phyloP scores from a whole-genome alignment of 2,888 invertebrate genomes.

The Eristalinus aeneus region DNA sequence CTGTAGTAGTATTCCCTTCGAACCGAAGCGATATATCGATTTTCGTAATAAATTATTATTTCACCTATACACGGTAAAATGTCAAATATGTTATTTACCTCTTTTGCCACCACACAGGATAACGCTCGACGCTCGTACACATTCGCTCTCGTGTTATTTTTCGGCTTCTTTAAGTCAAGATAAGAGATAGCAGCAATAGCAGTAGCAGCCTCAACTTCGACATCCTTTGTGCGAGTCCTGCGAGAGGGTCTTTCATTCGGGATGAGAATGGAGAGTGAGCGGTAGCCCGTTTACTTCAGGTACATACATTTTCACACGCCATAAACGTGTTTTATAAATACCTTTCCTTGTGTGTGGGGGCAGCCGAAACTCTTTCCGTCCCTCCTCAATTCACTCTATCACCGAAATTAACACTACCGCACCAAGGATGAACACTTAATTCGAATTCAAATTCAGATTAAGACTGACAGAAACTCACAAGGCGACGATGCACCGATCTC shows the following conservation, averaged over 20 bases:
- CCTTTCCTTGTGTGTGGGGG: conserved; percentile 40
- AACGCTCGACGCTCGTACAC: conserved; percentile 37
- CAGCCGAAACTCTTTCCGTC: conserved; percentile 54
- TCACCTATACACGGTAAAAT: conserved; percentile 64
- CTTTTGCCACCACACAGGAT: conserved; percentile 55
- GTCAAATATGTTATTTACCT: conserved; percentile 70
- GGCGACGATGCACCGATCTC: background rate
- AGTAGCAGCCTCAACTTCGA: conserved; percentile 16
- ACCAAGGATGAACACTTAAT: background rate
- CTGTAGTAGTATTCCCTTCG: conserved; percentile 13
- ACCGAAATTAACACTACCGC: conserved; percentile 10
- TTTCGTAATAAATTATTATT: conserved; percentile 69
- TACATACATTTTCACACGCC: conserved; percentile 60
- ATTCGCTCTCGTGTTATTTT: conserved; percentile 46
- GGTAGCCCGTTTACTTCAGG: conserved; percentile 29
- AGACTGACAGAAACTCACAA: background rate
- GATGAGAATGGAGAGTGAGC: background rate
- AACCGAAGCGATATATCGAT: conserved; percentile 60
- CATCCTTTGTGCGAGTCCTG: conserved; percentile 27
- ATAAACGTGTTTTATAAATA: conserved; percentile 68
- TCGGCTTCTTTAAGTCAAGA: conserved; percentile 39
- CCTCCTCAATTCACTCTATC: conserved; percentile 22
- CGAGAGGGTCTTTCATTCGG: conserved; percentile 25
- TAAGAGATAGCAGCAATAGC: conserved; percentile 35
- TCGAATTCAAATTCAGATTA: too few relatives aligned